These are phyloP conservation scores for Melanotaenia parkinsoni DNA, from an alignment of 2,797 vertebrate genomes.

Conservation along the genomic window DNA sequence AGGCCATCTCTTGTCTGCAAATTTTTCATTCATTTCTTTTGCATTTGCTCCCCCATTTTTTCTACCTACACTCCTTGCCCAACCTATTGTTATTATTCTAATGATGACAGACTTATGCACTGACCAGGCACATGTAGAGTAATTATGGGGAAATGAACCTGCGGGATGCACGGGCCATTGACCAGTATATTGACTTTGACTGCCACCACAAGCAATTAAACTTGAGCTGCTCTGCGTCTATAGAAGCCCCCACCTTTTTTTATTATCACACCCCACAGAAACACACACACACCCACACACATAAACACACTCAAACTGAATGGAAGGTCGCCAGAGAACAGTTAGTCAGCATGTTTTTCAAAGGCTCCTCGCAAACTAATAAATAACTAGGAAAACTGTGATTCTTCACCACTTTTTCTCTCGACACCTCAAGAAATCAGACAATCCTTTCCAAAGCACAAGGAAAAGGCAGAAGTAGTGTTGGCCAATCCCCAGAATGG, in stretches of 20 bases:
- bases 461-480: slow-evolving; percentile 35
- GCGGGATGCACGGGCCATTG: slow-evolving; percentile 82
- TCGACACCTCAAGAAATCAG: slow-evolving; percentile 6
- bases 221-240: slow-evolving; percentile 78
- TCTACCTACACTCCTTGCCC: slow-evolving; percentile 43
- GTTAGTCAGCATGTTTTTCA: slow-evolving; percentile 58
- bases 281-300: background rate
- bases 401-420: slow-evolving; percentile 1
- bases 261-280: slow-evolving; percentile 39
- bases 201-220: slow-evolving; percentile 86
- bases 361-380: slow-evolving; percentile 22
- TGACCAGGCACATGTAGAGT: slow-evolving; percentile 80
- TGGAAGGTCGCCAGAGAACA: slow-evolving; percentile 60
- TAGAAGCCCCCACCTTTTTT: slow-evolving; percentile 64
- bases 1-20: slow-evolving; percentile 45
- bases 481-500: slow-evolving; percentile 17
- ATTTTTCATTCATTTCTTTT: slow-evolving; percentile 70
- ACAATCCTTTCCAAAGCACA: slow-evolving; percentile 13
- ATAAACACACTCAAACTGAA: slow-evolving; percentile 37
- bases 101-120: slow-evolving; percentile 83
- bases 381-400: slow-evolving; percentile 9
- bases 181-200: slow-evolving; percentile 86
- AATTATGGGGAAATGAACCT: slow-evolving; percentile 86
- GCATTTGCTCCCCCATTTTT: slow-evolving; percentile 58
- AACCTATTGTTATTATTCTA: slow-evolving; percentile 79